Conservation (phyloP, 2,888 invertebrate species). For the Ephialtes manifestator region DNA sequence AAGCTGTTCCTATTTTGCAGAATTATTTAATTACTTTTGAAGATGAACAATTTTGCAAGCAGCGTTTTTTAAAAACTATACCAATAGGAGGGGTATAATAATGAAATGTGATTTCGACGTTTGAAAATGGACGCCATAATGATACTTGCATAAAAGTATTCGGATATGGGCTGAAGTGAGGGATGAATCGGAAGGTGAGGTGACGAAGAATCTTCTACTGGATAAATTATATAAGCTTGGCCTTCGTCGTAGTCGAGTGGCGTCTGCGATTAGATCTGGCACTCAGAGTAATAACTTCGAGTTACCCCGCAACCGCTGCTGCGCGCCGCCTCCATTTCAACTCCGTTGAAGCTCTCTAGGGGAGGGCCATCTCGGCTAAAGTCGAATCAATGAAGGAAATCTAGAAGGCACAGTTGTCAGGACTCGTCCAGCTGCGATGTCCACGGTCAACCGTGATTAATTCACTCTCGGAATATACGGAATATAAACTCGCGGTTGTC, state of each 20-base stretch:
- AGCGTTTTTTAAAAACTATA: too few relatives aligned
- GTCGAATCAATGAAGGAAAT: constrained; percentile 30
- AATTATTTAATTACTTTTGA: too few relatives aligned
- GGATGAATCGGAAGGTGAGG: constrained; percentile 26
- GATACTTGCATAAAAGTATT: neutral
- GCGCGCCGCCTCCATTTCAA: neutral
- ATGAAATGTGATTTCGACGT: neutral
- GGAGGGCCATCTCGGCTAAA: constrained; percentile 16
- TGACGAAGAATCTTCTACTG: neutral
- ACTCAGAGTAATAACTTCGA: constrained; percentile 62
- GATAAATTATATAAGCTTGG: constrained; percentile 33
- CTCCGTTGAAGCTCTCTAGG: neutral
- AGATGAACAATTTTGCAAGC: too few relatives aligned
- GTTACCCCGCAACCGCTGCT: constrained; percentile 16
- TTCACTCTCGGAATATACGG: neutral
- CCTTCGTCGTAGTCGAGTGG: constrained; percentile 30
- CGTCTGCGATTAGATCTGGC: constrained; percentile 48
- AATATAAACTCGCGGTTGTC: neutral
- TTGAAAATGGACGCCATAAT: neutral
- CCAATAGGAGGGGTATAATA: neutral
- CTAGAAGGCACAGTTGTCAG: neutral
- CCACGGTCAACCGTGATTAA: constrained; percentile 1
- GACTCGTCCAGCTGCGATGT: neutral
- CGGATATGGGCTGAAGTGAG: neutral
- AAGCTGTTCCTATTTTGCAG: too few relatives aligned